These are phyloP conservation scores for Neostethus bicornis DNA, from an alignment of 2,797 vertebrate genomes.

Conservation along the genomic window DNA sequence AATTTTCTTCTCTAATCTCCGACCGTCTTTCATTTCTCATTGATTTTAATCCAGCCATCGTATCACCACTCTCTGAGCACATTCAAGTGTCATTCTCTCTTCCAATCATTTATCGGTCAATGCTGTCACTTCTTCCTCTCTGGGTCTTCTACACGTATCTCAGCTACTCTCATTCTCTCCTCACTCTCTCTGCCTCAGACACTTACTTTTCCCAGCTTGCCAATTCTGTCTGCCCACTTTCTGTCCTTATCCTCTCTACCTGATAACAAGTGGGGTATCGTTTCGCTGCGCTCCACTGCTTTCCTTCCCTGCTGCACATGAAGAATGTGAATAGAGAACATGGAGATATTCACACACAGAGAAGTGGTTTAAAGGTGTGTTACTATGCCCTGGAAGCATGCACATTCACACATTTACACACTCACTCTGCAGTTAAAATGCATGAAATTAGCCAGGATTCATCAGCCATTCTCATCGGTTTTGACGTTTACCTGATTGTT, in stretches of 20 bases:
- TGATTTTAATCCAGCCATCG: conserved; percentile 10
- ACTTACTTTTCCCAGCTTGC: conserved; percentile 14
- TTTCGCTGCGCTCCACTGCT: conserved; percentile 38
- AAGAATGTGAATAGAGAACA: conserved; percentile 37
- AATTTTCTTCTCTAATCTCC: conserved; percentile 4
- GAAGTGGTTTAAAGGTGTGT: neutral
- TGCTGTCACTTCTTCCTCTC: conserved; percentile 34
- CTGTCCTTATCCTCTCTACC: conserved; percentile 44
- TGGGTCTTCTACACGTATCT: conserved; percentile 44
- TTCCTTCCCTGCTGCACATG: conserved; percentile 39
- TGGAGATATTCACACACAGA: conserved; percentile 6
- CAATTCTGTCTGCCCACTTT: conserved; percentile 26
- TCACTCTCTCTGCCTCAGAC: conserved; percentile 38
- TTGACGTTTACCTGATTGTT: too few species aligned
- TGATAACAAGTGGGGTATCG: conserved; percentile 59
- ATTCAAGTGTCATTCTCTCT: conserved; percentile 38
- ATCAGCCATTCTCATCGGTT: too few species aligned
- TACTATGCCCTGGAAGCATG: neutral
- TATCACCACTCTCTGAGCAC: conserved; percentile 30
- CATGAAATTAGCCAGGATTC: conserved; percentile 52
- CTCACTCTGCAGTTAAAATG: conserved; percentile 1
- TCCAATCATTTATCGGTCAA: conserved; percentile 25
- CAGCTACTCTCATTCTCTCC: conserved; percentile 29
- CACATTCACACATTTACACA: conserved; percentile 1
- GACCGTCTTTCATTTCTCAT: conserved; percentile 17